Evolutionary conservation across 2,797 vertebrate genomes (phyloP).

Genomic region (Octomys mimax): DNA sequence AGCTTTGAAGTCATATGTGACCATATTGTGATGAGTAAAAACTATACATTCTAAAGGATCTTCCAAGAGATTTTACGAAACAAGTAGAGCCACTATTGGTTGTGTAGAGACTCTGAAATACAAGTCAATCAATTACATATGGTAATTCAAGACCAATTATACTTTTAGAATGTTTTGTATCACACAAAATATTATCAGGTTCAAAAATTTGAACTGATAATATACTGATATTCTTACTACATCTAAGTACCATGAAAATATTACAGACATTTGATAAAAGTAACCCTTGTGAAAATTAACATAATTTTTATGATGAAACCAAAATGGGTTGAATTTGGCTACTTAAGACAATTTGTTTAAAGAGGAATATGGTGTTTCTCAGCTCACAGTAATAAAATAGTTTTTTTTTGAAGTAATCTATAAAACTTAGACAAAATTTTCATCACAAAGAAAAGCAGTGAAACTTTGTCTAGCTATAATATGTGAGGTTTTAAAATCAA

Average conservation of each 20-base stretch:
- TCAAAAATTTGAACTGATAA: slow-evolving; percentile 58
- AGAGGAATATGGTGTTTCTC: not conserved
- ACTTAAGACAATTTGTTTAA: slow-evolving; percentile 55
- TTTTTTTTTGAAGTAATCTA: not conserved
- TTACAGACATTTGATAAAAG: slow-evolving; percentile 10
- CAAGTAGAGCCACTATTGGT: not conserved
- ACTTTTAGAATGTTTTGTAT: not conserved
- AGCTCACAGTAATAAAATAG: not conserved
- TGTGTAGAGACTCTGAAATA: not conserved
- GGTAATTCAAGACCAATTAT: slow-evolving; percentile 34
- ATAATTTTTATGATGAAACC: slow-evolving; percentile 31
- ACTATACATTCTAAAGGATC: not conserved
- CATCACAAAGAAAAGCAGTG: not conserved
- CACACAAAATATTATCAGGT: slow-evolving; percentile 8
- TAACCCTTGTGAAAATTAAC: slow-evolving; percentile 34
- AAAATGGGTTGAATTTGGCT: slow-evolving; percentile 35
- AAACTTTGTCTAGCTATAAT: slow-evolving; percentile 40
- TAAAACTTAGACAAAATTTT: not conserved
- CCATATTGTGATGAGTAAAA: slow-evolving; percentile 8
- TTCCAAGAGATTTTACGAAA: slow-evolving; percentile 53
- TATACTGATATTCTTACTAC: slow-evolving; percentile 19
- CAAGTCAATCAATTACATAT: not conserved
- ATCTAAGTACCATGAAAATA: slow-evolving; percentile 58
- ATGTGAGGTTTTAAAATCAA: slow-evolving; percentile 2
- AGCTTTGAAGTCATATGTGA: slow-evolving; percentile 30